These are phyloP conservation scores for Glossophaga mutica DNA, from an alignment of 2,797 vertebrate genomes.

Conservation along the genomic window DNA sequence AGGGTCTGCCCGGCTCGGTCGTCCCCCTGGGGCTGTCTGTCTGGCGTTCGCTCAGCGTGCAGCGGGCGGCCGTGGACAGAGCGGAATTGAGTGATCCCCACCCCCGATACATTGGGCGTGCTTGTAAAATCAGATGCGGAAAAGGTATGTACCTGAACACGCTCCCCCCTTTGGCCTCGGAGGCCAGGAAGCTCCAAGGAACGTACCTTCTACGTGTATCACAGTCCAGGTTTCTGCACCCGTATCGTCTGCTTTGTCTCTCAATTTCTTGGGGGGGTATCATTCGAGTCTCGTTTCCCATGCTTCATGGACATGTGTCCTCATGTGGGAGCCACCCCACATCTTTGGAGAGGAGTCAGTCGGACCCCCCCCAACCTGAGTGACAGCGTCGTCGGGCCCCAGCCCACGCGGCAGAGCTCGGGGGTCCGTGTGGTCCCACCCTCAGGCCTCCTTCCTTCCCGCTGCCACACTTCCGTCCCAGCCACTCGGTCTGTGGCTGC, in stretches of 20 bases:
- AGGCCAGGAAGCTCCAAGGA: neutral
- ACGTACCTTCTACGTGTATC: neutral
- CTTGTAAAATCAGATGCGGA: neutral
- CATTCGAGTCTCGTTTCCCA: neutral
- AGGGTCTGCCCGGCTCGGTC: neutral
- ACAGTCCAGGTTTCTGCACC: neutral
- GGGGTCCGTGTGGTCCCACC: accelerated
- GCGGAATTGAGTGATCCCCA: neutral
- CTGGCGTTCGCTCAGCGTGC: neutral
- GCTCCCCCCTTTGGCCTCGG: neutral
- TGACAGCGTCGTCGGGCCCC: neutral
- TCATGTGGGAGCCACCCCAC: neutral
- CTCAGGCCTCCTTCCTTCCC: neutral
- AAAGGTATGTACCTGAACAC: neutral
- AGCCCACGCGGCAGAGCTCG: too few species aligned
- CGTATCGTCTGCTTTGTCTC: neutral
- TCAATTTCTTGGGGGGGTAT: too few species aligned
- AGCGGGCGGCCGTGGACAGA: neutral
- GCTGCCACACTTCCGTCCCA: too few species aligned
- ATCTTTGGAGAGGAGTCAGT: neutral
- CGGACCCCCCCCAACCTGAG: neutral
- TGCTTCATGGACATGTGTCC: neutral
- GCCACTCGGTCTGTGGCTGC: too few species aligned
- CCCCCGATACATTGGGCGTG: neutral
- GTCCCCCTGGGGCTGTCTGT: neutral